Evolutionary conservation across 1,140 invertebrate genomes (phyloP), one percentile per base, ranked within the genome.

Genomic region (Centruroides sculpturatus): DNA sequence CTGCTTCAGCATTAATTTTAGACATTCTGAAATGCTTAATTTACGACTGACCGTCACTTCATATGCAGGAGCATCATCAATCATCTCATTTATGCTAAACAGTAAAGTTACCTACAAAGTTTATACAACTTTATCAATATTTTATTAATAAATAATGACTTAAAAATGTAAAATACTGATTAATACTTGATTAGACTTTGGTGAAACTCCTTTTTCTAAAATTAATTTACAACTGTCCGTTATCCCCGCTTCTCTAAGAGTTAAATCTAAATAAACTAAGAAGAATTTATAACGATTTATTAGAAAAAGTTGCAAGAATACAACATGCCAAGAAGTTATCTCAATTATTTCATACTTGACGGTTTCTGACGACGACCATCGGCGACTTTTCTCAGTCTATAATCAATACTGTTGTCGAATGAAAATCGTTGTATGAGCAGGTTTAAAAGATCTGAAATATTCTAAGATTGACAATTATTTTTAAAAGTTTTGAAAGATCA

Each of bases 201-300:
- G 62, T 12, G 62, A 55, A 48, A n/a, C 35, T 12, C 62, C 62
- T 56, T 63, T 58, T 51, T 63, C 62, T n/a, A 63, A 59, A 23
- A 57, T 59, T 7, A 63, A 34, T 48, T 48, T 52, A 8, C 57
- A 57, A n/a, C 12, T 50, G 52, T 63, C 58, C 5, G 36, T 5
- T 8, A 63, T 35, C 12, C 62, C 57, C 56, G 23, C 58, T 36
- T 63, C 62, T 49, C 35, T 56, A 3, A 63, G 12, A 5, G 62
- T 63, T 23, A 46, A n/a, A 58, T 57, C 35, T n/a, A 56, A 53
- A 59, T 63, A 55, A 34, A 63, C 62, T 63, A 48, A 46, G 56
- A 56, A 58, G 3, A 41, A 6, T 41, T 41, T 41, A 6, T 41
- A 41, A 41, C 1, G 23, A 23, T 23, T 23, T 23, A 23, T 23